Evolutionary conservation across 53 echinoderm and acorn worm species (phyloP).

Genomic region (Crossaster papposus): DNA sequence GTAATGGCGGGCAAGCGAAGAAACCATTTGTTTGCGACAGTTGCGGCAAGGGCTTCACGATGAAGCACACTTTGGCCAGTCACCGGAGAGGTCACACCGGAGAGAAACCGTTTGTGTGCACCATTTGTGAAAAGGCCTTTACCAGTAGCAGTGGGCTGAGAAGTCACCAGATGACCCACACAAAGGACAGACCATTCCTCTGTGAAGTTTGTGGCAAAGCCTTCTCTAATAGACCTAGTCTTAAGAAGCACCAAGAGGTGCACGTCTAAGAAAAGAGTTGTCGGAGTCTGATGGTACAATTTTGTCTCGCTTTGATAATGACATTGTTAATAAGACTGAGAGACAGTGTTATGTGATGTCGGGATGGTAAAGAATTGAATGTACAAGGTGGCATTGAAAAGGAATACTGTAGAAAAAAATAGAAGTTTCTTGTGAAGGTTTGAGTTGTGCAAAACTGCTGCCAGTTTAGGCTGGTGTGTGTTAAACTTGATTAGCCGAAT

Average conservation of each 20-base stretch:
- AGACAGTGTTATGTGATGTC: too few species aligned
- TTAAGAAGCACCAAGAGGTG: not conserved
- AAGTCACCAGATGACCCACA: not conserved
- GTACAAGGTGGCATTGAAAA: too few species aligned
- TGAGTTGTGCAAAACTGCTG: too few species aligned
- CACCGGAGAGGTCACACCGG: not conserved
- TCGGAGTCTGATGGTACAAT: too few species aligned
- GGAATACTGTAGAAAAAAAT: too few species aligned
- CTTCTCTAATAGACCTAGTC: not conserved
- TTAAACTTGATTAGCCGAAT: too few species aligned
- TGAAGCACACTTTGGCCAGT: not conserved
- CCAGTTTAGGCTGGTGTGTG: too few species aligned
- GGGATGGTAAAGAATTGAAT: too few species aligned
- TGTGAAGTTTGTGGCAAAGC: conserved; percentile 1
- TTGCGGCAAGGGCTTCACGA: not conserved
- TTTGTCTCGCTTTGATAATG: too few species aligned
- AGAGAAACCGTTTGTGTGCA: conserved; percentile 2
- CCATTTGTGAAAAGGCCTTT: not conserved
- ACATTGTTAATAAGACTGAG: too few species aligned
- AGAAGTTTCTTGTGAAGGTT: too few species aligned
- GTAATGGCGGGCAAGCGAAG: not conserved
- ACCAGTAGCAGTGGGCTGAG: not conserved
- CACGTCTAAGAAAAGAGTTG: not conserved
- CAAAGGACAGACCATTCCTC: not conserved
- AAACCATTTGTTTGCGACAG: not conserved